phyloP scores from a whole-genome alignment of 2,113 vertebrate genomes.

The Carassius carassius region DNA sequence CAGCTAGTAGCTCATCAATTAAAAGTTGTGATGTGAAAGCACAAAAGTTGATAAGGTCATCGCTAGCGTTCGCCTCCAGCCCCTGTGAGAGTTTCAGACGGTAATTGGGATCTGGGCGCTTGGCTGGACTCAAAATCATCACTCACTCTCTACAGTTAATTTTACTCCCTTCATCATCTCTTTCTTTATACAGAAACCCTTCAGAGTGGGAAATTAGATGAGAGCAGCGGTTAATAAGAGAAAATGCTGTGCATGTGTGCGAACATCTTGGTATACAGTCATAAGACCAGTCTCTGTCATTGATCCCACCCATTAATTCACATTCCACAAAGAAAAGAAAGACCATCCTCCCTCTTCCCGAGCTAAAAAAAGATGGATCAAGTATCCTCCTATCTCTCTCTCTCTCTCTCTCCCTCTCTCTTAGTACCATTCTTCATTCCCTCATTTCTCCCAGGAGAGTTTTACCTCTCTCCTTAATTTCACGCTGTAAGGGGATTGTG shows the following conservation, averaged over 20 bases:
- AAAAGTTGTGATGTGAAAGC: constrained; percentile 44
- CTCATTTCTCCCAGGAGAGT: constrained; percentile 37
- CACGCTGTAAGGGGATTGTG: constrained; percentile 52
- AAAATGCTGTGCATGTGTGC: background rate
- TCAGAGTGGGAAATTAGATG: constrained; percentile 30
- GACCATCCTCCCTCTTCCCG: background rate
- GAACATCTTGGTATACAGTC: background rate
- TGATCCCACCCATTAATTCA: constrained; percentile 28
- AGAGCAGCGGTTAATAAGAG: constrained; percentile 25
- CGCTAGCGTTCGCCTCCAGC: background rate
- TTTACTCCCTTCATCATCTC: constrained; percentile 20
- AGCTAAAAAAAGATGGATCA: constrained; percentile 24
- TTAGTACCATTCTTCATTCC: constrained; percentile 5
- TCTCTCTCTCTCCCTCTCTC: background rate
- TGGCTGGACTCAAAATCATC: constrained; percentile 27
- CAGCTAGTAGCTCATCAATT: constrained; percentile 46
- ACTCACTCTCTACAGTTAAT: constrained; percentile 5
- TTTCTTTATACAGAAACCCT: constrained; percentile 5
- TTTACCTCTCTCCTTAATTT: constrained; percentile 57
- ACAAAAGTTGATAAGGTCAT: constrained; percentile 52
- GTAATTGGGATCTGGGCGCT: constrained; percentile 50
- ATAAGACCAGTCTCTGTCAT: background rate
- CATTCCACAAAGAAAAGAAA: constrained; percentile 28
- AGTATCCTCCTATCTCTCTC: constrained; percentile 9
- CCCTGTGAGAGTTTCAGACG: constrained; percentile 6